Conservation (phyloP, 92 coral and sea anemone species). For the Galaxea fascicularis region DNA sequence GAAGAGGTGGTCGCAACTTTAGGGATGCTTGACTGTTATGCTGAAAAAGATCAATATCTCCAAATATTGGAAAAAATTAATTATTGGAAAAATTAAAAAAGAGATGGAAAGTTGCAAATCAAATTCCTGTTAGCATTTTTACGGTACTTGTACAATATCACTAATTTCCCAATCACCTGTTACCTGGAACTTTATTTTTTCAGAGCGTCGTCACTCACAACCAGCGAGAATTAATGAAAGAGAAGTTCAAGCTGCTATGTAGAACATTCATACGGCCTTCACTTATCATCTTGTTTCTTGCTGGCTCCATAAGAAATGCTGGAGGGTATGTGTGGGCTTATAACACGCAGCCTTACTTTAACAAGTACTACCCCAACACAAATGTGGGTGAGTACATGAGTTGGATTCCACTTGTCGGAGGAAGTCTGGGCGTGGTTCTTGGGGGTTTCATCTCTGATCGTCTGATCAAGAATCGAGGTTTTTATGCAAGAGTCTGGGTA, state of each 20-base stretch:
- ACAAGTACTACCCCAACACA: slow-evolving; percentile 92
- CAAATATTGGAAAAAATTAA: too few species aligned
- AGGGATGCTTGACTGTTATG: too few species aligned
- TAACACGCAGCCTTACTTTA: slow-evolving; percentile 97
- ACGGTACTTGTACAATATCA: neutral
- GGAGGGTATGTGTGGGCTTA: slow-evolving; percentile 99
- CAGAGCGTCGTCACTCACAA: slow-evolving; percentile 43
- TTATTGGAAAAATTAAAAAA: too few species aligned
- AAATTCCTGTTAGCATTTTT: too few species aligned
- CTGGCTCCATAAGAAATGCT: slow-evolving; percentile 96
- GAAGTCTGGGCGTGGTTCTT: slow-evolving; percentile 92
- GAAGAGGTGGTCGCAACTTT: too few species aligned
- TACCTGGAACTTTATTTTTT: neutral
- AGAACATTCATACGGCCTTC: slow-evolving; percentile 91
- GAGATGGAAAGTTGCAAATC: too few species aligned
- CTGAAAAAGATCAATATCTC: too few species aligned
- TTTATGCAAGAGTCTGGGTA: slow-evolving; percentile 94
- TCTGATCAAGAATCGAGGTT: slow-evolving; percentile 91
- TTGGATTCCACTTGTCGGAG: slow-evolving; percentile 97
- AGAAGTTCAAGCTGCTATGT: slow-evolving; percentile 67
- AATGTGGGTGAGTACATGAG: slow-evolving; percentile 97
- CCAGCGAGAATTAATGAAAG: slow-evolving; percentile 44
- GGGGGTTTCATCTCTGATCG: slow-evolving; percentile 98
- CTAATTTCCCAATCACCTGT: neutral
- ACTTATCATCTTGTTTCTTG: slow-evolving; percentile 83